Evolutionary conservation across 1,140 invertebrate genomes (phyloP), one percentile per base, ranked within the genome.

Genomic region (Musca domestica): DNA sequence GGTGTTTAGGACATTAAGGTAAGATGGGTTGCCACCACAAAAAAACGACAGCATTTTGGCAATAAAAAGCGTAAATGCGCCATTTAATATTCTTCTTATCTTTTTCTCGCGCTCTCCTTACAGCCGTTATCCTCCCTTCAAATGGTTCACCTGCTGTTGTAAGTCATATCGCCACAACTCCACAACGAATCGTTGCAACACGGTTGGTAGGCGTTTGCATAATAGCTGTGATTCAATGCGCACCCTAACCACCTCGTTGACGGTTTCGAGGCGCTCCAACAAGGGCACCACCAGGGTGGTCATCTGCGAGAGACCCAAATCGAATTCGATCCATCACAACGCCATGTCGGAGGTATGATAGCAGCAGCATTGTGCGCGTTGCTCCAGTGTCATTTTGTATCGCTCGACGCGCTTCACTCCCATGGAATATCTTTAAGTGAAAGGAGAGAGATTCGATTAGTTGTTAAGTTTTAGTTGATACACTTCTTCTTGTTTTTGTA

Each of bases 1-100:
- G 73, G 89, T 95, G 67, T 96, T 94, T 83, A 84, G 91, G 70
- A 93, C 92, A 70, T 84, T 96, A 67, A 91, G 92, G 94, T 95
- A 84, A 41, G 34, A 9, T 7, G 10, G 10, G 9, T 30, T 3
- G 27, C 27, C 3, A 30, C 6, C 34, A 41, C 34, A 41, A n/a
- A n/a, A n/a, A n/a, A n/a, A n/a, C n/a, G n/a, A n/a, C n/a, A n/a
- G n/a, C n/a, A n/a, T n/a, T n/a, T n/a, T n/a, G n/a, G n/a, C n/a
- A n/a, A n/a, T n/a, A n/a, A n/a, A n/a, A n/a, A n/a, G n/a, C n/a
- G n/a, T n/a, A n/a, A n/a, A n/a, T n/a, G n/a, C n/a, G n/a, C n/a
- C 27, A 41, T 41, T 23, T 58, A 54, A 14, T n/a, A n/a, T 41
- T 41, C 27, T 30, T 41, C 10, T 41, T 41, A 10, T 41, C 10